Percentiles rank a stretch among this genome's conserved stretches.
phyloP scores from a whole-genome alignment of 2,888 invertebrate species.

The Cyaniris semiargus region DNA sequence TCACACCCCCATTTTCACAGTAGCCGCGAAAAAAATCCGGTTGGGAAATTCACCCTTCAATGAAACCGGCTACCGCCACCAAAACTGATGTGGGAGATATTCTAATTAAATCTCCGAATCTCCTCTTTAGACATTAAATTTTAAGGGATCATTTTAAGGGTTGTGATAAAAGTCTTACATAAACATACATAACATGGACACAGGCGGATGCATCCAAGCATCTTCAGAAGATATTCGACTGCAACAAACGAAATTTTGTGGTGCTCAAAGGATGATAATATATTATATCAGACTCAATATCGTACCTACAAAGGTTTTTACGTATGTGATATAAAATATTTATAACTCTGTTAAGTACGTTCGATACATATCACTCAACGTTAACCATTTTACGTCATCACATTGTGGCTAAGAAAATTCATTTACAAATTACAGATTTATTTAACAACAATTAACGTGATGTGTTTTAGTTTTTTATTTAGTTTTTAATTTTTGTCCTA shows the following conservation, averaged over 20 bases:
- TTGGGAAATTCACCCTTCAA: no score
- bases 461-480: not conserved
- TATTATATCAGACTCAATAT: not conserved
- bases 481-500: no score
- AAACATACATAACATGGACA: no score
- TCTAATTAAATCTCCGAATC: no score
- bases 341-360: not conserved
- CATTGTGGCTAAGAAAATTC: not conserved
- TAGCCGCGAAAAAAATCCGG: no score
- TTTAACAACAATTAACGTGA: not conserved
- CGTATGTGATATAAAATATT: constrained; percentile 8
- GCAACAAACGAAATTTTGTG: not conserved
- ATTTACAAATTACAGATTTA: not conserved
- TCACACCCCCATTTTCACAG: no score
- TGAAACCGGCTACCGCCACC: no score
- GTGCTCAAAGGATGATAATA: not conserved
- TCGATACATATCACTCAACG: not conserved
- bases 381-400: not conserved
- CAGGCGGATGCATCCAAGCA: no score
- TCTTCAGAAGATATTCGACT: not conserved
- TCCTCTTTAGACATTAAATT: no score
- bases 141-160: no score
- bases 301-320: constrained; percentile 7
- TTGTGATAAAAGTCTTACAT: no score
- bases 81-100: no score